Conservation (phyloP, 1,140 invertebrate genomes). For the Drosophila equinoxialis region DNA sequence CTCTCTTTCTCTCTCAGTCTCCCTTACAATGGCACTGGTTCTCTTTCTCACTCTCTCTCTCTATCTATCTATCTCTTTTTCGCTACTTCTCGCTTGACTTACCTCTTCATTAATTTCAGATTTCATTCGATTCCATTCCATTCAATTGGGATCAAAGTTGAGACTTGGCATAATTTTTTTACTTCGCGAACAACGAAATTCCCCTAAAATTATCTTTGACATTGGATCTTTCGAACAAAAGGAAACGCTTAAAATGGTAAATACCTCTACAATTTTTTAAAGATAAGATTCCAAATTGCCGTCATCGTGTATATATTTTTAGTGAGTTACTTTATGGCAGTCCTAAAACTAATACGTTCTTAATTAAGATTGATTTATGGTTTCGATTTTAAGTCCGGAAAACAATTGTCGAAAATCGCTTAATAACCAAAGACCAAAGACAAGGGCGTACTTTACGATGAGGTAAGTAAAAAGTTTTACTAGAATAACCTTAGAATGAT, state of each 20-base stretch:
- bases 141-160: conserved; percentile 62
- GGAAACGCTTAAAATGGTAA: conserved; percentile 12
- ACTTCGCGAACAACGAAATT: background rate
- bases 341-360: conserved; percentile 54
- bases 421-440: background rate
- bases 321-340: conserved; percentile 30
- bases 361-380: conserved; percentile 66
- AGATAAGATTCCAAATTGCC: conserved; percentile 30
- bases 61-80: conserved; percentile 15
- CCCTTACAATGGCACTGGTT: background rate
- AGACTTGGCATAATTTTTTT: conserved; percentile 31
- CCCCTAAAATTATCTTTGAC: conserved; percentile 27
- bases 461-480: background rate
- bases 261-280: conserved; percentile 11
- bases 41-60: conserved; percentile 15
- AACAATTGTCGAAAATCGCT: background rate
- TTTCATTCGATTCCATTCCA: conserved; percentile 14
- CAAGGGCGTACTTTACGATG: background rate
- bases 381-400: conserved; percentile 20
- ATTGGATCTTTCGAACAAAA: conserved; percentile 33
- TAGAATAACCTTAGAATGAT: too few species aligned
- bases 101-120: conserved; percentile 72
- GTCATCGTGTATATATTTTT: background rate
- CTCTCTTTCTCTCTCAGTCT: conserved; percentile 12
- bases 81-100: conserved; percentile 12